These are phyloP conservation scores for Lepidurus apus DNA, from an alignment of 1,140 invertebrate species.

Conservation along the genomic window DNA sequence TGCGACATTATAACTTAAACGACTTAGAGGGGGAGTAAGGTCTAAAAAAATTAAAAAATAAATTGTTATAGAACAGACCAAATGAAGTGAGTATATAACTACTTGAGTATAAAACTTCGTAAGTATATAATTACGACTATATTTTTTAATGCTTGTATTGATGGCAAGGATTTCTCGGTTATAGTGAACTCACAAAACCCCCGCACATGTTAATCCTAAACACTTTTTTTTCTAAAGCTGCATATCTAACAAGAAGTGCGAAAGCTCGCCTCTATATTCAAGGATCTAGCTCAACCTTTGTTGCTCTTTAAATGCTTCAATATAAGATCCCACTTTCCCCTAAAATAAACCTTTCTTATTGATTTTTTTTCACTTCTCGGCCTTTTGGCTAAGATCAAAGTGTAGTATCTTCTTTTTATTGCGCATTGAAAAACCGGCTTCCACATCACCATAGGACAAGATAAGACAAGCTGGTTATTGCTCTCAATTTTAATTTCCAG, in stretches of 20 bases:
- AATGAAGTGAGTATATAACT: no score
- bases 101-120: no score
- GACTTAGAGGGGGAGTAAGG: no score
- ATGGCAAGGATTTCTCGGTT: constrained; percentile 27
- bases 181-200: neutral
- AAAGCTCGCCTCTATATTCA: constrained; percentile 13
- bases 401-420: neutral
- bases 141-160: neutral
- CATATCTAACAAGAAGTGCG: constrained; percentile 16
- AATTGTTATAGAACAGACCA: no score
- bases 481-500: neutral
- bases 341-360: neutral
- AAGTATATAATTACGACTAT: neutral
- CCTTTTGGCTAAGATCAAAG: no score
- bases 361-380: no score
- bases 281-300: constrained; percentile 2
- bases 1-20: no score
- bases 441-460: neutral
- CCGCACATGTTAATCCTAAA: neutral
- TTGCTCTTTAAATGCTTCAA: constrained; percentile 26
- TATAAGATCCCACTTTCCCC: neutral
- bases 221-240: constrained; percentile 3
- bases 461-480: neutral
- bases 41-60: no score
- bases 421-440: neutral